Evolutionary conservation across 2,113 vertebrate species (phyloP), one percentile per base, ranked within the genome.

Genomic region (Heterocephalus glaber): DNA sequence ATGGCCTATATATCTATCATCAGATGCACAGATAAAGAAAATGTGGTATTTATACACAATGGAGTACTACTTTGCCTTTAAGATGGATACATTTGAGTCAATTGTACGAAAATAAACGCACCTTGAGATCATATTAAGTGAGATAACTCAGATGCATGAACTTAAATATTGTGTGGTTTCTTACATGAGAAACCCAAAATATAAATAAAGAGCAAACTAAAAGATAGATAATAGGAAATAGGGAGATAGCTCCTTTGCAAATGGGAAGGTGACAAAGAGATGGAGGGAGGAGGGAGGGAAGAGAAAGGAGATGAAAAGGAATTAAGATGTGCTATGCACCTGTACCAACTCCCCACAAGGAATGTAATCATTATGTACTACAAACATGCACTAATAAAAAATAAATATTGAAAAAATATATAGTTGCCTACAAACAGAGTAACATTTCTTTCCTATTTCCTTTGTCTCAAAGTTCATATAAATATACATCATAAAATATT

Each of bases 391-490:
- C 72, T 44, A 49, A 30, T 30, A 30, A 76, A 76, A 60, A 49
- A 86, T 3, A 47, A 94, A 92, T 68, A 70, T 41, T 20, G 41
- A 1, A 85, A 81, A 65, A 94, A 63, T 60, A 56, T 41, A 12
- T 5, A 0, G 17, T 41, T 44, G 60, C 38, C 33, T 28, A 14
- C 7, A 44, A 66, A 66, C 6, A n/a, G 26, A 52, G 77, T 6
- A 10, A 63, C 5, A 47, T 26, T 90, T 63, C 12, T 44, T 86
- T 86, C 35, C 33, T 52, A 38, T 58, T 86, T 76, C 17, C 30
- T 70, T 30, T 81, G 56, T 81, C 65, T 95, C 52, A 68, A 92
- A 96, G 86, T 89, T 9, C 68, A 33, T 63, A 79, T 49, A 86
- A 79, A 13, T 38, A 92, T 83, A 70, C 7, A 77, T 60, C 66